phyloP scores from a whole-genome alignment of 2,797 vertebrate genomes.

The Emys orbicularis region DNA sequence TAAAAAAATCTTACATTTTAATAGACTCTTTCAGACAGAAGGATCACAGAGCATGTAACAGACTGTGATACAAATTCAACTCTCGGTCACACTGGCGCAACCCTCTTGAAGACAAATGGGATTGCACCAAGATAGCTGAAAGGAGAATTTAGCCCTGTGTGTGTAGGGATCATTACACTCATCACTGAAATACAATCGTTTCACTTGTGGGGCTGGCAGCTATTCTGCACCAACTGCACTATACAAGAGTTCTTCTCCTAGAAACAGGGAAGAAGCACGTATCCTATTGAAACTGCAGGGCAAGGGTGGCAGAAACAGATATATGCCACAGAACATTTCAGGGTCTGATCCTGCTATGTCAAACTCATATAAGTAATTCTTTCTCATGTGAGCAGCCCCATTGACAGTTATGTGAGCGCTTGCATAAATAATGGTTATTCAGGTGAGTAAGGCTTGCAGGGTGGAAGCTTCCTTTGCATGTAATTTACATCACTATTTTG shows the following conservation, averaged over 20 bases:
- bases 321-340: background rate
- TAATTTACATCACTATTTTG: background rate
- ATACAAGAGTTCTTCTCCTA: background rate
- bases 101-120: background rate
- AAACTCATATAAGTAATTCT: background rate
- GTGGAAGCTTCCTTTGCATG: background rate
- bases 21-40: background rate
- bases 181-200: background rate
- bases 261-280: background rate
- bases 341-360: background rate
- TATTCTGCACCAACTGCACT: background rate
- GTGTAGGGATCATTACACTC: background rate
- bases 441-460: background rate
- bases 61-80: background rate
- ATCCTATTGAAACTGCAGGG: background rate
- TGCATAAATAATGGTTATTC: background rate
- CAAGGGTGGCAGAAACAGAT: background rate
- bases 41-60: background rate
- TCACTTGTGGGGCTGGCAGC: background rate
- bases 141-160: background rate
- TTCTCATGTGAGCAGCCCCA: background rate
- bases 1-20: background rate
- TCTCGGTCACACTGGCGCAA: background rate
- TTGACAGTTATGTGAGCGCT: background rate
- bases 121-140: background rate